Conservation (phyloP, 2,888 invertebrate genomes). For the Lomographa bimaculata region DNA sequence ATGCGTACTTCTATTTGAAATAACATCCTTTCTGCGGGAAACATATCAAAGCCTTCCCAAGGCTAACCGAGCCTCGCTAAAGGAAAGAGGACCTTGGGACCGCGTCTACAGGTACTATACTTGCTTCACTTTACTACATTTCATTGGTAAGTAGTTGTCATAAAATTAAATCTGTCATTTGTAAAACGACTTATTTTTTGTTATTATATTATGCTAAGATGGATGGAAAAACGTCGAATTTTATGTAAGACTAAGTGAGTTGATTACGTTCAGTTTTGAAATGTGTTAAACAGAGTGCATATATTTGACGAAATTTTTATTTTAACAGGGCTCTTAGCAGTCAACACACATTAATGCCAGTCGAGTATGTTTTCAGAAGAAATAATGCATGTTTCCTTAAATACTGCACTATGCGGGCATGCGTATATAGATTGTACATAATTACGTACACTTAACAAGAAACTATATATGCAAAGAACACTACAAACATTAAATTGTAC, state of each 20-base stretch:
- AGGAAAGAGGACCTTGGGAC: constrained; percentile 93
- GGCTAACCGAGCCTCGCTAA: constrained; percentile 86
- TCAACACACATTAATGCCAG: constrained; percentile 84
- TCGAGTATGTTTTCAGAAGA: constrained; percentile 80
- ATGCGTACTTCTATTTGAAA: constrained; percentile 97
- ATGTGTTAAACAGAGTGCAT: constrained; percentile 70
- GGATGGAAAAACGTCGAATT: constrained; percentile 83
- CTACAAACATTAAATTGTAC: constrained; percentile 45
- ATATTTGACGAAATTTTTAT: constrained; percentile 79
- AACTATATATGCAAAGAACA: constrained; percentile 57
- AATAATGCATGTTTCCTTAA: constrained; percentile 80
- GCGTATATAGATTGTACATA: constrained; percentile 73
- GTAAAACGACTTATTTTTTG: constrained; percentile 72
- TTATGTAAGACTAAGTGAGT: constrained; percentile 83
- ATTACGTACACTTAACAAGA: constrained; percentile 58
- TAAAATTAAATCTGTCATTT: constrained; percentile 54
- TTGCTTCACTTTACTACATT: constrained; percentile 30
- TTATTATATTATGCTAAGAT: constrained; percentile 80
- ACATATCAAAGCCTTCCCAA: constrained; percentile 95
- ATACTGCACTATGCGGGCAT: constrained; percentile 77
- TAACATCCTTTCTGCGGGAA: constrained; percentile 98
- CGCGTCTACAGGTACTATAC: constrained; percentile 87
- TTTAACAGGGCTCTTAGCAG: constrained; percentile 84
- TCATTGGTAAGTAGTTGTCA: constrained; percentile 70
- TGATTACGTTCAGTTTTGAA: constrained; percentile 74